phyloP scores from a whole-genome alignment of 2,888 invertebrate genomes.

The Acleris sparsana region DNA sequence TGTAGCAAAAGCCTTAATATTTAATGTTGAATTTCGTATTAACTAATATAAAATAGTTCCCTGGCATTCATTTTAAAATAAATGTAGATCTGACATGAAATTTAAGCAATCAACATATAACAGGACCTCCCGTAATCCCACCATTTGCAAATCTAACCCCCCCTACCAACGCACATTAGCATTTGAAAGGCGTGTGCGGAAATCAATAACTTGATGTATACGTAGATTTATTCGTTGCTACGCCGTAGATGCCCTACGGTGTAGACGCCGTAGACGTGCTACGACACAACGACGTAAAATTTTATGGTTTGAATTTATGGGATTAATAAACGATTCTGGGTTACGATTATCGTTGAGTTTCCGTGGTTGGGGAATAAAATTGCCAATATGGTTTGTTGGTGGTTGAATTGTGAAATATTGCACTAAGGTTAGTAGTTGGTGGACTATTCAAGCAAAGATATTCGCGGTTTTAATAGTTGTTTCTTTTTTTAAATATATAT shows the following conservation, averaged over 20 bases:
- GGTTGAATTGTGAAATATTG: constrained; percentile 22
- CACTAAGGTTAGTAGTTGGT: constrained; percentile 5
- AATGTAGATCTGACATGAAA: neutral
- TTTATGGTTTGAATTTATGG: constrained; percentile 29
- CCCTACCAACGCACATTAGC: constrained; percentile 17
- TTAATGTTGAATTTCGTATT: no score
- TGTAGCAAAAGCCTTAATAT: no score
- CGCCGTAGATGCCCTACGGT: constrained; percentile 14
- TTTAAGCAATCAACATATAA: constrained; percentile 6
- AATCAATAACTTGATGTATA: constrained; percentile 31
- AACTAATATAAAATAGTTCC: no score
- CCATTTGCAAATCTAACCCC: constrained; percentile 10
- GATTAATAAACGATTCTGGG: constrained; percentile 30
- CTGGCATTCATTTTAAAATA: no score
- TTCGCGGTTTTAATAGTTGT: no score
- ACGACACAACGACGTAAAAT: constrained; percentile 16
- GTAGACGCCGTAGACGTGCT: constrained; percentile 9
- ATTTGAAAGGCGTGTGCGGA: constrained; percentile 25
- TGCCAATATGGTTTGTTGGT: constrained; percentile 20
- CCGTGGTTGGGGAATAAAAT: constrained; percentile 12
- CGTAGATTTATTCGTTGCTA: constrained; percentile 15
- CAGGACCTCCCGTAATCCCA: constrained; percentile 1
- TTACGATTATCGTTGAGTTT: constrained; percentile 14
- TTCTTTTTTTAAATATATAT: no score
- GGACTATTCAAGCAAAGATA: no score